Evolutionary conservation across 2,797 vertebrate genomes (phyloP), one percentile per base, ranked within the genome.

Genomic region (Ciconia nigra): DNA sequence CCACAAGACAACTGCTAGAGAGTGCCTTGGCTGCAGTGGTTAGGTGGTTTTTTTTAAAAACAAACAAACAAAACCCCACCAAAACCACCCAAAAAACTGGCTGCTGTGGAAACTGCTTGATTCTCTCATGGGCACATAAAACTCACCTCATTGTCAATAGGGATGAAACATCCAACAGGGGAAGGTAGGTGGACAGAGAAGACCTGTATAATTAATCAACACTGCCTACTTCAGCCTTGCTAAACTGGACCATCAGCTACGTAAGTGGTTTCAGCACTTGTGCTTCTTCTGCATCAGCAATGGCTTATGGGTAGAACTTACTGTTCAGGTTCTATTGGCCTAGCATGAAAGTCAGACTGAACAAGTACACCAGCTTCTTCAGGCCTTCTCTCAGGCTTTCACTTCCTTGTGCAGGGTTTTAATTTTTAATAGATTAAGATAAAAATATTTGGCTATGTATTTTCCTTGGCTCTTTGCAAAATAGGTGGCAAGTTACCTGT

Each of bases 401-500:
- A 47, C 33, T 93, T 80, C 58, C 73, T 86, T 47, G 29, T n/a
- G 58, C 26, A 65, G 11, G 24, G n/a, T 57, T 84, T 90, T 46
- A 49, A 15, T 69, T 95, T 91, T 80, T 71, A 61, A 71, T 5
- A 91, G 69, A n/a, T 19, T 24, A 76, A 44, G 35, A 78, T 35
- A 86, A 62, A 90, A 74, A 31, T 41, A 69, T 19, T 47, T 8
- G 5, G 19, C 59, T 83, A 20, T 47, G 6, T 35, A 8, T 81
- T 90, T 78, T 72, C 52, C 52, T 81, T 84, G 25, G 6, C 29
- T 79, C 54, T 89, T 44, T 90, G 21, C 26, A 93, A 84, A 90
- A 76, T 21, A 76, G 18, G 14, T 17, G 46, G 9, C 16, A 83
- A 63, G 65, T 96, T 96, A 98, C 98, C 98, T 98, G 58, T 92